Base-by-base conservation (phyloP, 2,797 vertebrate species). In the Apogon hyalosoma region DNA sequence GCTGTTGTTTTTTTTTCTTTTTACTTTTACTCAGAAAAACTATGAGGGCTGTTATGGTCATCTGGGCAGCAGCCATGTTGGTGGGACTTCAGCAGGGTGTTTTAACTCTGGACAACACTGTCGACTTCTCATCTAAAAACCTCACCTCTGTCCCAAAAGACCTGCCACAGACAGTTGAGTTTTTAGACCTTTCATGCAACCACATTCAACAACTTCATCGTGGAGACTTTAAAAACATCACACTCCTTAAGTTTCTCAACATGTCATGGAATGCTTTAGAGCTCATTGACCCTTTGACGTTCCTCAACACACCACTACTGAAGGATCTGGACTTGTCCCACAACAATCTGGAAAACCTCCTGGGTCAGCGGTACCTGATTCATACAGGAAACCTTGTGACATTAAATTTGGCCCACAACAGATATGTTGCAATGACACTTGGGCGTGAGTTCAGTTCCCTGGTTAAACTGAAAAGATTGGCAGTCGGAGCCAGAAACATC, bases 141-240 rank as follows among this genome's bases (percentile, higher is more conserved):
- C 87, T 94, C 48, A 89, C 86, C 8, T 81, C 70, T 6, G 88
- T 96, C 80, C 95, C 95, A 8, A 45, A 63, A 48, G 84, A 65
- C 66, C 82, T 95, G 61, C 83, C 90, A 11, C 39, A 55, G 1
- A 59, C 1, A 0, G 89, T 85, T 2, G 82, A 79, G 16, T 15
- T 63, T 10, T 45, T 97, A 69, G 95, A 97, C 87, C 92, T 97
- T 39, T 96, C 96, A 12, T 36, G 73, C 19, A 97, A 97, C 75
- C 88, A 61, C 24, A 95, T 97, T 51, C 78, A 36, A 41, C 64
- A 75, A 10, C 82, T 96, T 41, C 76, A 69, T 47, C n/a, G n/a
- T 24, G 85, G 84, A 31, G 93, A 96, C 75, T 96, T 96, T 67
- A 3, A 5, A 72, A 73, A 59, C 38, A 82, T 91, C 16, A 36